These are phyloP conservation scores for Pionites leucogaster DNA, from an alignment of 2,113 vertebrate genomes.

Conservation along the genomic window DNA sequence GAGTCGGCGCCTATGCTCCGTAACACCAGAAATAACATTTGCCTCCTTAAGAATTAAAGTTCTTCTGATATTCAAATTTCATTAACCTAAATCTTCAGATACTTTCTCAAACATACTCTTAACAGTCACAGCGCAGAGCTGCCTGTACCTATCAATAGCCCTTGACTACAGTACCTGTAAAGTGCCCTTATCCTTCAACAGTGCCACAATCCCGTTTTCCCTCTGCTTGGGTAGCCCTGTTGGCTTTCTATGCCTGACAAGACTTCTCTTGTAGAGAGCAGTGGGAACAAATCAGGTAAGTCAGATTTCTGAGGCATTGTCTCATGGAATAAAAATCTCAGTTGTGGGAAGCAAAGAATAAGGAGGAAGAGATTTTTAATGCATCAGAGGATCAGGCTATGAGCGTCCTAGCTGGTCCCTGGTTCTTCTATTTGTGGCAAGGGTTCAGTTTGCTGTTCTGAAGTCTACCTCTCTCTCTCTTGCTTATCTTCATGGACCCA, in stretches of 20 bases:
- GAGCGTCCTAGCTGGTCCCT: background rate
- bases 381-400: background rate
- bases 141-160: background rate
- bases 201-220: background rate
- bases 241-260: background rate
- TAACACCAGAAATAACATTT: background rate
- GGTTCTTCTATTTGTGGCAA: background rate
- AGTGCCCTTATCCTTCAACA: background rate
- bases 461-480: background rate
- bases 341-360: background rate
- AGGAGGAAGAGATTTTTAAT: background rate
- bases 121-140: background rate
- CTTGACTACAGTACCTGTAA: background rate
- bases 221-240: background rate
- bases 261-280: background rate
- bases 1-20: background rate
- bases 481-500: background rate
- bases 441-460: background rate
- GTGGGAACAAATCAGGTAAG: background rate
- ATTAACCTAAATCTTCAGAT: background rate
- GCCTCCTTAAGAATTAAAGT: background rate
- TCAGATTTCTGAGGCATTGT: background rate
- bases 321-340: background rate
- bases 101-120: background rate
- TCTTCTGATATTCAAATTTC: background rate